A percentile compares a stretch with the other conserved stretches of the same genome.
Conservation (phyloP, 2,888 invertebrate genomes). For the Caenorhabditis afra region DNA sequence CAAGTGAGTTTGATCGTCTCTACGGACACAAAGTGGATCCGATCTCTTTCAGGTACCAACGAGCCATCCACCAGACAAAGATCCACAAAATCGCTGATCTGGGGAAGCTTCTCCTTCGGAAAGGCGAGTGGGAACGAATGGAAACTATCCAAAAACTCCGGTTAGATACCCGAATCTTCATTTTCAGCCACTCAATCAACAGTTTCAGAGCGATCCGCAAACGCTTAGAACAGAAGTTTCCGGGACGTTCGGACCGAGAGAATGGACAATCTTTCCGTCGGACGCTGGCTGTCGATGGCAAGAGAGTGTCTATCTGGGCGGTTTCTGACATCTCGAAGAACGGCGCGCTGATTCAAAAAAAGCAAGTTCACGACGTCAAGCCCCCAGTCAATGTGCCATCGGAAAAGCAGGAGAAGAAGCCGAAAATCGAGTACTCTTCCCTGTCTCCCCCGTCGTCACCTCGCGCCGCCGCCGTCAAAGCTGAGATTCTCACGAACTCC, state of each 20-base stretch:
- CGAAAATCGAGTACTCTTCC: no score
- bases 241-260: no score
- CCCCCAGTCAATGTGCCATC: no score
- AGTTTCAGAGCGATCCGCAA: no score
- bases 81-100: neutral
- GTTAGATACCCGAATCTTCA: neutral
- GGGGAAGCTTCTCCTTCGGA: neutral
- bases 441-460: no score
- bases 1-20: neutral
- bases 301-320: slow-evolving; percentile 21
- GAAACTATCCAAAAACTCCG: neutral
- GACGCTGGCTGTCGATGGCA: neutral
- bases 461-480: no score
- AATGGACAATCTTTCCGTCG: slow-evolving; percentile 1
- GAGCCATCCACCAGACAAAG: slow-evolving; percentile 6
- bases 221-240: no score
- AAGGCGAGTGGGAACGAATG: neutral
- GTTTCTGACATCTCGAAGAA: slow-evolving; percentile 2
- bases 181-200: no score
- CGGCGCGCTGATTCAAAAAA: neutral
- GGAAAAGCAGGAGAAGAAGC: neutral
- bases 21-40: neutral
- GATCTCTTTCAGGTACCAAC: slow-evolving; percentile 7
- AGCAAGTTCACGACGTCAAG: neutral
- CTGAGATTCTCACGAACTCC: no score